Base-by-base conservation (phyloP, 2,888 invertebrate species). In the Alsophila aescularia region DNA sequence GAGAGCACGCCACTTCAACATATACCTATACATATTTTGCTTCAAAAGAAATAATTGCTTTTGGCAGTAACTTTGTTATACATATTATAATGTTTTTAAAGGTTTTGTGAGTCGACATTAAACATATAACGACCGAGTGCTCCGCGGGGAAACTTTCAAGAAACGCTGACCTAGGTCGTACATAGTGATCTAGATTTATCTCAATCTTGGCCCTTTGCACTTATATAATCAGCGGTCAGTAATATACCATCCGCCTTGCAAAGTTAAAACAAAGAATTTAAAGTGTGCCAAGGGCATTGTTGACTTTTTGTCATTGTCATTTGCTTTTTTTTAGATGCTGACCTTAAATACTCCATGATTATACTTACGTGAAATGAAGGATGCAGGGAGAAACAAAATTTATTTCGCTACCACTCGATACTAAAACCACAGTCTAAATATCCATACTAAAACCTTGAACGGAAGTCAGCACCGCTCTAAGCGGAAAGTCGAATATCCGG, bases 401-500 rank as follows among this genome's bases (percentile, higher is more conserved):
- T 18, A 4, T 18, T 18, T 5, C 18, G 18, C 18, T 4, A 18
- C 3, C 3, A 18, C 18, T 18, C 5, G 18, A 18, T 18, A 18
- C 18, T 5, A 18, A 18, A 18, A 18, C 3, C 18, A 18, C 18
- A 18, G 18, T 18, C 18, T 4, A 18, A 18, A 18, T 18, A 18
- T 18, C 18, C 18, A 2, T 18, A 18, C 18, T 18, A 21, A 37
- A 21, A 16, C 36, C 12, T 39, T 8, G 5, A 35, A 39, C 32
- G 18, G 37, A 34, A 34, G 37, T 21, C 6, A 7, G 21, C 5
- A 24, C 29, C 47, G 52, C 36, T 47, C 32, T 34, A 43, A 29
- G 39, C 57, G 63, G 68, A 66, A 65, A 61, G 21, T 44, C 43
- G 58, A 59, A 68, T 63, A 64, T 68, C 73, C 73, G 72, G 63